phyloP scores from a whole-genome alignment of 2,888 invertebrate genomes.

The Pyralis farinalis region DNA sequence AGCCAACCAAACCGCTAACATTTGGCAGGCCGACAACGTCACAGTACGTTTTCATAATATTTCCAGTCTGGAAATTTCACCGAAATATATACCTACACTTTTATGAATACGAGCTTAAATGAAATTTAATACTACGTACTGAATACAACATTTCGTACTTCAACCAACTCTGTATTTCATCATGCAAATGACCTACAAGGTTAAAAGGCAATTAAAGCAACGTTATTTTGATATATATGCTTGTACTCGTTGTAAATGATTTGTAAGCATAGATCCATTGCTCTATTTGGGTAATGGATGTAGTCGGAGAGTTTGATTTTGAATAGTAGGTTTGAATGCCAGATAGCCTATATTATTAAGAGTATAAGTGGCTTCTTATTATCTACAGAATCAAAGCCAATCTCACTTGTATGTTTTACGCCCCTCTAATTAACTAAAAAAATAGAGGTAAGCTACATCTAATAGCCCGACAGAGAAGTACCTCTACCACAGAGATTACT shows the following conservation, averaged over 20 bases:
- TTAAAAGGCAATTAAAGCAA: neutral
- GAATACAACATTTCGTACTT: neutral
- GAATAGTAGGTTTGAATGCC: too few relatives aligned
- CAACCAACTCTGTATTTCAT: neutral
- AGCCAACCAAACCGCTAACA: neutral
- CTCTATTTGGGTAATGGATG: slow-evolving; percentile 62
- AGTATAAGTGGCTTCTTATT: too few relatives aligned
- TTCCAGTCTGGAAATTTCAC: neutral
- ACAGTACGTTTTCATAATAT: neutral
- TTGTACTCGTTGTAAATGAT: slow-evolving; percentile 28
- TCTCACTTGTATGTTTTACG: too few relatives aligned
- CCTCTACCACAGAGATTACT: too few relatives aligned
- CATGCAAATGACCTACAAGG: neutral
- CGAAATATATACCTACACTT: neutral
- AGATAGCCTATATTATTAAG: too few relatives aligned
- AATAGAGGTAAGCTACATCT: too few relatives aligned
- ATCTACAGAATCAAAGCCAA: too few relatives aligned
- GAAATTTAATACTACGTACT: neutral
- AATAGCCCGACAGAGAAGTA: too few relatives aligned
- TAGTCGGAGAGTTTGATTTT: slow-evolving; percentile 54
- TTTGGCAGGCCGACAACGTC: neutral
- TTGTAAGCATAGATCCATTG: slow-evolving; percentile 37
- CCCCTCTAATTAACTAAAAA: too few relatives aligned
- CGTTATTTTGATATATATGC: neutral
- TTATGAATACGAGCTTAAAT: neutral